phyloP scores from a whole-genome alignment of 2,888 invertebrate genomes.

The Cantharis flavilabris region DNA sequence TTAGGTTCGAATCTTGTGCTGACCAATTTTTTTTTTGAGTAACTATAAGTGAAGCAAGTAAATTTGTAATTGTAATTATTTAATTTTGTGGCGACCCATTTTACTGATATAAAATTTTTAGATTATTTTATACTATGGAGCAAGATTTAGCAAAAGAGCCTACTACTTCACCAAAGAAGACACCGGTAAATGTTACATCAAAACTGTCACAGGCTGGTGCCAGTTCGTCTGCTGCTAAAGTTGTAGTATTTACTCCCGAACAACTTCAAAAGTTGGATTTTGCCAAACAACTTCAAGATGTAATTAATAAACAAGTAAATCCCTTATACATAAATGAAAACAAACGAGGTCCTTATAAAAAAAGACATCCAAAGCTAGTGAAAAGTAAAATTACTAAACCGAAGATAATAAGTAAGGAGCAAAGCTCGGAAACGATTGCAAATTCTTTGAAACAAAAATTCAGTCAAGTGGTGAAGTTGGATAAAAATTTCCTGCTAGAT shows the following conservation, averaged over 20 bases:
- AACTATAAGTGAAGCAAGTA: background rate
- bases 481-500: background rate
- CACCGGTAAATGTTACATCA: background rate
- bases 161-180: background rate
- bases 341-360: background rate
- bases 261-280: slow-evolving; percentile 28
- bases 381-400: background rate
- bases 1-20: background rate
- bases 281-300: slow-evolving; percentile 13
- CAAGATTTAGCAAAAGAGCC: background rate
- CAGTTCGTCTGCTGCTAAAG: background rate
- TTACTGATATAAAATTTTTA: background rate
- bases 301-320: background rate
- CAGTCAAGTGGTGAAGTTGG: background rate
- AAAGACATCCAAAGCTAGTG: background rate
- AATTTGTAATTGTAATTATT: background rate
- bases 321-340: background rate
- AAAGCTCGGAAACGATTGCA: background rate
- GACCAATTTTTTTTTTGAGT: background rate
- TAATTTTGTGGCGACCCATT: background rate
- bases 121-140: background rate
- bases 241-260: slow-evolving; percentile 27
- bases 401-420: background rate
- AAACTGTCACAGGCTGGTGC: background rate
- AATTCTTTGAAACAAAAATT: background rate